phyloP scores from a whole-genome alignment of 2,797 vertebrate species.

The Delichon dasypus region DNA sequence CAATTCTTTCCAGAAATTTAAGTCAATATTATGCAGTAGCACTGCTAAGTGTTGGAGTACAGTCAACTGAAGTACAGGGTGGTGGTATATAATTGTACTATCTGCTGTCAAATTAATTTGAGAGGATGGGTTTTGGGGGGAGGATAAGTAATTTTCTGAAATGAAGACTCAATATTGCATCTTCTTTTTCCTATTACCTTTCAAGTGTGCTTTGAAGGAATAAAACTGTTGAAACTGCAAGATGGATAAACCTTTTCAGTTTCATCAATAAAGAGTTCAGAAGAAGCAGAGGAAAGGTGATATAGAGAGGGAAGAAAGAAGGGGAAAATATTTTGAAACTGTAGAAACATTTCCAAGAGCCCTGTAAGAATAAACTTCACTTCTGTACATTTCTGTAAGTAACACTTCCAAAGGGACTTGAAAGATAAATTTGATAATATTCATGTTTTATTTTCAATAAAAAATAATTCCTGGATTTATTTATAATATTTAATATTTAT shows the following conservation, averaged over 20 bases:
- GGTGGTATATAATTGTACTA: neutral
- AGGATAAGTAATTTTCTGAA: neutral
- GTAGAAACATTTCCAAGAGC: neutral
- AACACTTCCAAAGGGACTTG: neutral
- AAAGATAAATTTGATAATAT: neutral
- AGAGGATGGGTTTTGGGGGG: neutral
- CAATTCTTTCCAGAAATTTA: neutral
- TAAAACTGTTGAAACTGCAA: neutral
- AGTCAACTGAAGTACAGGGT: neutral
- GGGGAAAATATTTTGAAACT: neutral
- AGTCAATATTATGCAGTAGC: neutral
- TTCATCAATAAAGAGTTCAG: neutral
- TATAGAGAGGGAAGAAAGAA: neutral
- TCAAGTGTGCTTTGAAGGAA: neutral
- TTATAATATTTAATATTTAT: neutral
- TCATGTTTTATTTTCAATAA: neutral
- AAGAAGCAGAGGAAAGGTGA: neutral
- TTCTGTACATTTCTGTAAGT: neutral
- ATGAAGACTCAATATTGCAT: neutral
- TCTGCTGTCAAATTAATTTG: neutral
- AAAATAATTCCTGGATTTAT: neutral
- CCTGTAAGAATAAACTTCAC: neutral
- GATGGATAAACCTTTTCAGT: neutral
- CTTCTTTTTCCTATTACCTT: neutral
- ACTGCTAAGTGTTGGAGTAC: neutral